Evolutionary conservation across 2,113 vertebrate genomes (phyloP).

Genomic region (Myanophis thanlyinensis): DNA sequence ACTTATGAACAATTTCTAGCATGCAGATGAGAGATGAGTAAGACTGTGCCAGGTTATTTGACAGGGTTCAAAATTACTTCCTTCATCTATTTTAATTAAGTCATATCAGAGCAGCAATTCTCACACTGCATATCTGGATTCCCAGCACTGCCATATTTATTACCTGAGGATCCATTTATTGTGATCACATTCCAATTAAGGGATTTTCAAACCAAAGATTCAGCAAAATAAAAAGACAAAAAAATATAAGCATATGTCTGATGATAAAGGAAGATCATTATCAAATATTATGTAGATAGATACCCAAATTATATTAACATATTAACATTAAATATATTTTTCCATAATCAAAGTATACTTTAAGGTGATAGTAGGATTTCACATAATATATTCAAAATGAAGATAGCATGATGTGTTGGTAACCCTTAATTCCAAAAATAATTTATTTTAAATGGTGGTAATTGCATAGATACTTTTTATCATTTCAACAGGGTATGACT

Average conservation of each 20-base stretch:
- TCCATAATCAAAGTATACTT: not conserved
- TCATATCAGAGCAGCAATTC: constrained; percentile 40
- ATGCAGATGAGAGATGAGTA: not conserved
- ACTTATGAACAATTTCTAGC: not conserved
- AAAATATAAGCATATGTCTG: constrained; percentile 21
- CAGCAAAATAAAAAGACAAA: constrained; percentile 25
- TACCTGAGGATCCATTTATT: not conserved
- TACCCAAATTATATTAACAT: not conserved
- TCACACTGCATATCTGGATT: constrained; percentile 25
- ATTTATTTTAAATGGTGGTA: not conserved
- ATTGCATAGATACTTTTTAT: not conserved
- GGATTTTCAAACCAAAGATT: constrained; percentile 22
- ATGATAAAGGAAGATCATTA: not conserved
- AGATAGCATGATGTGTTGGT: not conserved
- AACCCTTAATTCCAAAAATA: not conserved
- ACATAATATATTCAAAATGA: not conserved
- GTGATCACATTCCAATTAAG: constrained; percentile 4
- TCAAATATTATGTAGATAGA: not conserved
- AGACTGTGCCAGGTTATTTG: constrained; percentile 22
- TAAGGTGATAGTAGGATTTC: not conserved
- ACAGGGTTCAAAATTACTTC: constrained; percentile 24
- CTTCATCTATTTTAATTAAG: constrained; percentile 55
- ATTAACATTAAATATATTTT: not conserved
- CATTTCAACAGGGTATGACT: not conserved
- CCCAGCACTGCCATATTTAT: not conserved